These are phyloP conservation scores for Sinocyclocheilus anshuiensis DNA, from an alignment of 2,113 vertebrate species.

Conservation along the genomic window DNA sequence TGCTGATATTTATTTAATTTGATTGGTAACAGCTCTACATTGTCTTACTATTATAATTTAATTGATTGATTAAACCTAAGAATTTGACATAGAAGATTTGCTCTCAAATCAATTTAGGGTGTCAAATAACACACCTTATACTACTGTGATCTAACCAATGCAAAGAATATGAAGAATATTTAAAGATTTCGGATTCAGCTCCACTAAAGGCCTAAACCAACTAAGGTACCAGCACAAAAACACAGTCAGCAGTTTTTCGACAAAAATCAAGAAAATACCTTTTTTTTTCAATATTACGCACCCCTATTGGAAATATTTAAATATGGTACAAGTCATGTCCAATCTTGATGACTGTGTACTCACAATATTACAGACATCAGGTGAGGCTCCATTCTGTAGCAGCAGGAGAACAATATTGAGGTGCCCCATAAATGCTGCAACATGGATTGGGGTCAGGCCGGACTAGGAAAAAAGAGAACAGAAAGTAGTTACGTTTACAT, in stretches of 20 bases:
- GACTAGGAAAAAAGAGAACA: constrained; percentile 75
- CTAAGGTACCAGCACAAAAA: neutral
- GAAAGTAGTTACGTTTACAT: neutral
- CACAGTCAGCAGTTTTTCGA: neutral
- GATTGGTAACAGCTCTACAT: neutral
- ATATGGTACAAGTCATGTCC: neutral
- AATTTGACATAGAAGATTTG: neutral
- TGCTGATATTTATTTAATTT: neutral
- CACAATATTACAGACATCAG: constrained; percentile 97
- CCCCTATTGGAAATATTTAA: neutral
- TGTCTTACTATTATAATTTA: neutral
- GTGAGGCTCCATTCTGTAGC: constrained; percentile 97
- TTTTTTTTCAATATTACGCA: neutral
- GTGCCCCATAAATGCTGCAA: constrained; percentile 99
- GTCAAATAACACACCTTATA: neutral
- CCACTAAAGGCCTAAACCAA: neutral
- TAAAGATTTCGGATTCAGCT: neutral
- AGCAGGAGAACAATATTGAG: constrained; percentile 97
- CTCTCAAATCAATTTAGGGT: neutral
- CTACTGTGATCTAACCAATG: neutral
- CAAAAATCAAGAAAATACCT: too few species aligned
- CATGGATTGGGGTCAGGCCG: constrained; percentile 97
- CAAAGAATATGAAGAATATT: neutral
- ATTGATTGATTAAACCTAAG: neutral
- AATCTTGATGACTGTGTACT: constrained; percentile 71